Evolutionary conservation across 2,797 vertebrate genomes (phyloP).

Genomic region (Aeoliscus strigatus): DNA sequence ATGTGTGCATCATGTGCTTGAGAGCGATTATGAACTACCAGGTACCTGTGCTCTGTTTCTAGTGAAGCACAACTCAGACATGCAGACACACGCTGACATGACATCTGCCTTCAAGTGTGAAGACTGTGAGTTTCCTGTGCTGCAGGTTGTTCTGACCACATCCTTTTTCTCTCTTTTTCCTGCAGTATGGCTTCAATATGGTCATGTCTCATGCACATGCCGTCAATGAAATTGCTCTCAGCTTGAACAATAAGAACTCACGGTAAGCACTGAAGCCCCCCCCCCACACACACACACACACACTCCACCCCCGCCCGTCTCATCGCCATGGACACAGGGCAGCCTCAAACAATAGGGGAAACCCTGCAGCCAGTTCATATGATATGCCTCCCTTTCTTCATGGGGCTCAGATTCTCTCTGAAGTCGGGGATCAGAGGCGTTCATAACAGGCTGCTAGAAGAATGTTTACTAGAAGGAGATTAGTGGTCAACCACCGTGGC

Average conservation of each 20-base stretch:
- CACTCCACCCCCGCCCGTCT: too few species aligned
- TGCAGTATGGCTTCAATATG: constrained; percentile 95
- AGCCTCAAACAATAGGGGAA: constrained; percentile 49
- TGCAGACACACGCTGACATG: constrained; percentile 6
- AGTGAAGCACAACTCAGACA: neutral
- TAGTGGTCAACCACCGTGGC: constrained; percentile 51
- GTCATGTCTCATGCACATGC: constrained; percentile 97
- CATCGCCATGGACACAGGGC: constrained; percentile 25
- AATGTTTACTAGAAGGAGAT: constrained; percentile 63
- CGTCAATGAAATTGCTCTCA: constrained; percentile 97
- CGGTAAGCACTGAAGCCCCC: constrained; percentile 73
- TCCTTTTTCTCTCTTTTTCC: constrained; percentile 32
- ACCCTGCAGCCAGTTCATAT: constrained; percentile 59
- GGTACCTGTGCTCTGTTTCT: constrained; percentile 67
- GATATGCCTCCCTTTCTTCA: constrained; percentile 53
- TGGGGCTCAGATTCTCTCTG: constrained; percentile 50
- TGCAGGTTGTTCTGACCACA: constrained; percentile 44
- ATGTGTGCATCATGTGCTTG: constrained; percentile 96
- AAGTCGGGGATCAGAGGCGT: constrained; percentile 53
- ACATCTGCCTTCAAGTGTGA: neutral
- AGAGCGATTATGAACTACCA: constrained; percentile 98
- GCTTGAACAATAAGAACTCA: constrained; percentile 95
- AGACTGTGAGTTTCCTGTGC: constrained; percentile 32
- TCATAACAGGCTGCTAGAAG: constrained; percentile 38
- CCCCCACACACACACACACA: too few species aligned